Evolutionary conservation across 1,140 invertebrate species (phyloP).

Genomic region (Samia ricini): DNA sequence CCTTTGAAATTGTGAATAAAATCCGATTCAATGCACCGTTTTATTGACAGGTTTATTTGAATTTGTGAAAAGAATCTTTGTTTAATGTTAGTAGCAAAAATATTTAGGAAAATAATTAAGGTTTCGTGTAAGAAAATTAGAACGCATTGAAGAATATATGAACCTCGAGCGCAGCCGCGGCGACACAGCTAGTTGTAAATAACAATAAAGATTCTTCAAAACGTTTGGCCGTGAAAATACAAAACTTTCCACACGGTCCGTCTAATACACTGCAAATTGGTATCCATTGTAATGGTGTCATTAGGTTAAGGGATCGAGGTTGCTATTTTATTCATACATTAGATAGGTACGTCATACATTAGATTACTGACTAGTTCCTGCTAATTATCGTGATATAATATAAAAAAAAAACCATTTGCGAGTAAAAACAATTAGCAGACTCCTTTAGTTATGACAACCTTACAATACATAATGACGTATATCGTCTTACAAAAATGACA

Average conservation of each 20-base stretch:
- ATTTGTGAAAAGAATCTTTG: too few relatives aligned
- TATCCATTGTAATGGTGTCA: too few relatives aligned
- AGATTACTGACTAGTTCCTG: neutral
- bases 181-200: neutral
- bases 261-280: too few relatives aligned
- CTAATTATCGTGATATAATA: neutral
- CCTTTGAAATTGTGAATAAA: too few relatives aligned
- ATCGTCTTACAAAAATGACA: neutral
- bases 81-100: too few relatives aligned
- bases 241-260: neutral
- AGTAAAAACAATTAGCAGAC: too few relatives aligned
- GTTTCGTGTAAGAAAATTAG: too few relatives aligned
- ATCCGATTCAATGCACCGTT: too few relatives aligned
- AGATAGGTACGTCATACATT: neutral
- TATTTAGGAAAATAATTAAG: too few relatives aligned
- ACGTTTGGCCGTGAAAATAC: neutral
- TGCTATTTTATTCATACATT: neutral
- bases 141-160: too few relatives aligned
- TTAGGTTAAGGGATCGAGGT: neutral
- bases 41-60: too few relatives aligned
- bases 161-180: too few relatives aligned
- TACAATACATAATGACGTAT: neutral
- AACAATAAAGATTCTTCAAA: neutral
- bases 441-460: neutral
- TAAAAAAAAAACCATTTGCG: neutral